Evolutionary conservation across 1,140 invertebrate species (phyloP), one percentile per base, ranked within the genome.

Genomic region (Drosophila insularis): DNA sequence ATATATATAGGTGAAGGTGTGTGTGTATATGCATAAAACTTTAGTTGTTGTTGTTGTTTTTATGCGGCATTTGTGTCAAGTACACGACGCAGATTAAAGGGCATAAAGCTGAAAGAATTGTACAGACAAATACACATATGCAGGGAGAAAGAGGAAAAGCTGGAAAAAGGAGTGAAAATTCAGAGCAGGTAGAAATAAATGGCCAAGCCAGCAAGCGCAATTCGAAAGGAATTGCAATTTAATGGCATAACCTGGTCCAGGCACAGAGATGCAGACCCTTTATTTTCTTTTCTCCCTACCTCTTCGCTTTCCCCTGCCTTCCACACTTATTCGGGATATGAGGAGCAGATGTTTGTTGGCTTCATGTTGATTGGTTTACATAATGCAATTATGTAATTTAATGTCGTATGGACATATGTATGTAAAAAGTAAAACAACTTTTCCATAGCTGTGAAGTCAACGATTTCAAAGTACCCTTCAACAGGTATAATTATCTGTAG

Each of bases 81-180:
- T 87, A 87, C 84, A 89, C 76, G 84, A 89, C 73, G 73, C 76
- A 89, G 84, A 87, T 87, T 87, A 87, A 87, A 89, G 84, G 73
- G 76, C 69, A 78, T 81, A 87, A 73, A 71, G 54, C 84, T 78
- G 73, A 67, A 89, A 87, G 82, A 87, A 87, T 87, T 86, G 82
- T 75, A 76, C 55, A 54, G 66, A 71, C 19, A 56, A 14, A 61
- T 64, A 67, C 59, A 64, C 58, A 77, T 59, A 69, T 43, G 76
- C 23, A 61, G 10, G 13, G n/a, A 7, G 19, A 23, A 21, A 21
- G 31, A 35, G 2, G n/a, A 21, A 58, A 10, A 17, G 5, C 23
- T 46, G 43, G 43, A 19, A 46, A 4, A 7, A 13, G 19, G 19
- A 21, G 14, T 4, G 54, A 14, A 35, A 35, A 31, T 13, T 37